Base-by-base conservation (phyloP, 2,113 vertebrate species). In the Catharus bicknelli region DNA sequence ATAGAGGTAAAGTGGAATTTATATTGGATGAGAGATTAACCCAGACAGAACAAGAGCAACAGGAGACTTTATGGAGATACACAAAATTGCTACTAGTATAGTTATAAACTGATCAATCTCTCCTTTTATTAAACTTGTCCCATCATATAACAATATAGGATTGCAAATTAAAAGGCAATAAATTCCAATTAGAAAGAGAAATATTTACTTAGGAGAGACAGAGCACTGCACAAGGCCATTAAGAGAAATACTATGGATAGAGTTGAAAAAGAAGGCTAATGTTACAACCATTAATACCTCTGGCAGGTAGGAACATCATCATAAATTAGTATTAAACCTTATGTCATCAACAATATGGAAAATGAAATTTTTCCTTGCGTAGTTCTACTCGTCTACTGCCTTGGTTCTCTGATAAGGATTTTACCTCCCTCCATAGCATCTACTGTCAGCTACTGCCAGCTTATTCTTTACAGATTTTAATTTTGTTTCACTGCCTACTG, bases 401-500 rank as follows among this genome's bases (percentile, higher is more conserved):
- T 91, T 91, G 63, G 58, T 92, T 90, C 51, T 63, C 54, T 91
- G 74, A 93, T 13, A 79, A 76, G 48, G 51, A 83, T 85, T 92
- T 94, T 95, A 89, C 89, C 43, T 83, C 70, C 34, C 62, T 85
- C 84, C 8, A 4, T 87, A 85, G 78, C 25, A 86, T 88, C 75
- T 76, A 85, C 43, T 85, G 66, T 77, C 86, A 88, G 73, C 55
- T 86, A 57, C 72, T 93, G 92, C 78, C 81, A 92, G 78, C 43
- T 93, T 95, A 89, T 90, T 82, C 84, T 94, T 94, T 89, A 92
- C 83, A 90, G 90, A 43, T 92, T 96, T 96, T 92, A 94, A 94
- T 96, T 96, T 92, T 94, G 81, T 91, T 94, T 96, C 95, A 88
- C 89, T 96, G 84, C 78, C 87, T 92, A 94, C 85, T 88, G 94